phyloP scores from a whole-genome alignment of 2,113 vertebrate genomes.

The Apus apus region DNA sequence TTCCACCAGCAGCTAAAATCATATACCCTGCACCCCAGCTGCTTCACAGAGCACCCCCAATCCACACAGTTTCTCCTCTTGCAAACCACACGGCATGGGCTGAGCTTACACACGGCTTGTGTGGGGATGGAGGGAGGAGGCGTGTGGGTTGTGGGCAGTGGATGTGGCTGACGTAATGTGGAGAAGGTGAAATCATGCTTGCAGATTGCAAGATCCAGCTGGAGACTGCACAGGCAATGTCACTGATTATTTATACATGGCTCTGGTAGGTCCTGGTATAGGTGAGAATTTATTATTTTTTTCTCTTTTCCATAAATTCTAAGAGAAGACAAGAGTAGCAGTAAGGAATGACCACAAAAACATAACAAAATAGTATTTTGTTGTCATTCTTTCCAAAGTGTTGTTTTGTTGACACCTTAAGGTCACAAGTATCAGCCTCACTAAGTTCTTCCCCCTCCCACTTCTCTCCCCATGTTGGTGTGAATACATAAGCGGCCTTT shows the following conservation, averaged over 20 bases:
- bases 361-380: not conserved
- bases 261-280: not conserved
- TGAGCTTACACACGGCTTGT: not conserved
- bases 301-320: not conserved
- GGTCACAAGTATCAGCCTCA: not conserved
- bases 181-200: constrained; percentile 22
- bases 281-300: not conserved
- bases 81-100: not conserved
- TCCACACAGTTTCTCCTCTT: not conserved
- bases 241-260: not conserved
- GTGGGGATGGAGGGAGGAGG: not conserved
- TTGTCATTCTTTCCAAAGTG: not conserved
- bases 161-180: not conserved
- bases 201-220: not conserved
- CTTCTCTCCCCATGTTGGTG: not conserved
- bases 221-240: not conserved
- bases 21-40: not conserved
- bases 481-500: not conserved
- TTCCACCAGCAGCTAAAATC: not conserved
- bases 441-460: not conserved
- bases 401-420: not conserved
- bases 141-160: constrained; percentile 23
- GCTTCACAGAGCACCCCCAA: not conserved
- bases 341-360: not conserved
- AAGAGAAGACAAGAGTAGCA: not conserved